phyloP scores from a whole-genome alignment of 2,797 vertebrate genomes.

The Melanitta fusca region DNA sequence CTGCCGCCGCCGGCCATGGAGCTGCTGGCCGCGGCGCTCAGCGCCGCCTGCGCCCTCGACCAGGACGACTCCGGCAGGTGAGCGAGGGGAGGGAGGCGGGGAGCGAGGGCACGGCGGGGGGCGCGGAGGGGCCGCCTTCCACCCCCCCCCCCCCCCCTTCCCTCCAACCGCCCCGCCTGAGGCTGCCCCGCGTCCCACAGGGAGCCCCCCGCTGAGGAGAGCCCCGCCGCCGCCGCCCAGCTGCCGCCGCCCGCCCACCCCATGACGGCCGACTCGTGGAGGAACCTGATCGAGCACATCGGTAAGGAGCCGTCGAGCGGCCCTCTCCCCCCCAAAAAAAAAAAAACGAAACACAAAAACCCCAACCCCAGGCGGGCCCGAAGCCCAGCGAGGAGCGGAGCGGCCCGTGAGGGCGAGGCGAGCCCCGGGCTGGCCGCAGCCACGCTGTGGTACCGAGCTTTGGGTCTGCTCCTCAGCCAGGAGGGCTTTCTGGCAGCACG shows the following conservation, averaged over 20 bases:
- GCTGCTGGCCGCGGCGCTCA: constrained; percentile 80
- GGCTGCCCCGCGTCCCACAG: not conserved
- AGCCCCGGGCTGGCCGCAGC: too few relatives aligned
- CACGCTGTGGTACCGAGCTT: not conserved
- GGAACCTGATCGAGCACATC: constrained; percentile 83
- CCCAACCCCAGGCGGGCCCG: too few relatives aligned
- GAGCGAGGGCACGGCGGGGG: not conserved
- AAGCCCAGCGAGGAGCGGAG: too few relatives aligned
- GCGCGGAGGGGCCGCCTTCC: too few relatives aligned
- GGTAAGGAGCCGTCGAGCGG: constrained; percentile 68
- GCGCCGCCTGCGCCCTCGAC: constrained; percentile 80
- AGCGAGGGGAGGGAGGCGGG: not conserved
- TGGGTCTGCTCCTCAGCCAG: not conserved
- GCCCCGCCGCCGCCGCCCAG: constrained; percentile 44
- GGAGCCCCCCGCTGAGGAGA: not conserved
- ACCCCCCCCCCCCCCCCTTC: too few relatives aligned
- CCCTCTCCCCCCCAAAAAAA: not conserved
- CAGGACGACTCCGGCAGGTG: constrained; percentile 70
- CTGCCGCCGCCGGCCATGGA: constrained; percentile 71
- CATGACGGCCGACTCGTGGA: constrained; percentile 83
- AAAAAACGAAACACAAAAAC: too few relatives aligned
- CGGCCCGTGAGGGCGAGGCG: too few relatives aligned
- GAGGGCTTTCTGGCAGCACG: not conserved
- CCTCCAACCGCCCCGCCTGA: not conserved
- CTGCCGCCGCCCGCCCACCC: constrained; percentile 77